Percentiles rank a stretch among this genome's conserved stretches.
Evolutionary conservation across 2,113 vertebrate genomes (phyloP).

Genomic region (Toxotes chatareus): DNA sequence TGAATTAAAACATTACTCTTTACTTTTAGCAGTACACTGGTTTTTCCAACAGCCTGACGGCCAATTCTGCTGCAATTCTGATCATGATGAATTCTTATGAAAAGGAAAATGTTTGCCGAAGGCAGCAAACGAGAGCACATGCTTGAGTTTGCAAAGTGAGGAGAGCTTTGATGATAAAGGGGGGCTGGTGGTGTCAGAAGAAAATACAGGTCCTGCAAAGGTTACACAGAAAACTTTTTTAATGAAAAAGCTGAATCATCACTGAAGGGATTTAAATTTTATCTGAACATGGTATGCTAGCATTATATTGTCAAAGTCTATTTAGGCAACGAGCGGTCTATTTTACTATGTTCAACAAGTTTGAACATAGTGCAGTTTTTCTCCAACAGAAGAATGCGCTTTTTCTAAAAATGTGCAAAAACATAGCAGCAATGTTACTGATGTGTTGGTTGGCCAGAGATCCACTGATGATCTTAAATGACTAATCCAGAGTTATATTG

Average conservation of each 20-base stretch:
- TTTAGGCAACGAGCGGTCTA: neutral
- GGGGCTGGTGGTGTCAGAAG: slow-evolving; percentile 5
- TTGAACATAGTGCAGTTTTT: neutral
- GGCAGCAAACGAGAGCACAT: slow-evolving; percentile 42
- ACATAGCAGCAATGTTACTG: neutral
- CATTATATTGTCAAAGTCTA: neutral
- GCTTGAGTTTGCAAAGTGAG: slow-evolving; percentile 27
- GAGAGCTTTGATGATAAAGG: neutral
- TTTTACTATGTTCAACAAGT: neutral
- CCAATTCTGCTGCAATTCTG: slow-evolving; percentile 70
- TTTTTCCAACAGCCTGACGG: slow-evolving; percentile 63
- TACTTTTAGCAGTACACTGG: slow-evolving; percentile 33
- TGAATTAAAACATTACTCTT: slow-evolving; percentile 83
- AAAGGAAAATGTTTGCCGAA: slow-evolving; percentile 54
- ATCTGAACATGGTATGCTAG: neutral
- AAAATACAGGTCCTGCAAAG: neutral
- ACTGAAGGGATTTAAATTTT: neutral
- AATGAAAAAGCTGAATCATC: slow-evolving; percentile 13
- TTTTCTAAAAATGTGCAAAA: neutral
- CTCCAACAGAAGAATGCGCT: neutral
- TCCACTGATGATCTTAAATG: neutral
- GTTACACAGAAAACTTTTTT: neutral
- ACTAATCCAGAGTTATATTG: neutral
- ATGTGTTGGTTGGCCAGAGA: neutral
- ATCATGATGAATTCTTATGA: slow-evolving; percentile 68